These are phyloP conservation scores for Melanotaenia boesemani DNA, from an alignment of 2,797 vertebrate genomes.

Conservation along the genomic window DNA sequence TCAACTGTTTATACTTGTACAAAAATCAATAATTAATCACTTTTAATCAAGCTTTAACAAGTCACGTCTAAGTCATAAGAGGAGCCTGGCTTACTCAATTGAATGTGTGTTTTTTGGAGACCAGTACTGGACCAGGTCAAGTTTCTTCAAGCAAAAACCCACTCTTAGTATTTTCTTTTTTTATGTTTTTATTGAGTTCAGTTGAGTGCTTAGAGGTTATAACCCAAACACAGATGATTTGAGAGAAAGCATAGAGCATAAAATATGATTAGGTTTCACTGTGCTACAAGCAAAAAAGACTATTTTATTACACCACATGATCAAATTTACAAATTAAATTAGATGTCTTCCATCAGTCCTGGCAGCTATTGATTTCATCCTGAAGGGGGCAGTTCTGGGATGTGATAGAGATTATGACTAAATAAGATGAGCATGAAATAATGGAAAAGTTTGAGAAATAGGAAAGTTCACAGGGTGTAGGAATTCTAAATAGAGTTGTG, in stretches of 20 bases:
- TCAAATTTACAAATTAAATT: conserved; percentile 77
- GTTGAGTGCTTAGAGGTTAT: conserved; percentile 41
- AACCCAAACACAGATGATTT: conserved; percentile 67
- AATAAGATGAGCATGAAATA: conserved; percentile 25
- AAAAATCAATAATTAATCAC: conserved; percentile 65
- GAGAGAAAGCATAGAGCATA: conserved; percentile 65
- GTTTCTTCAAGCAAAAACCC: conserved; percentile 50
- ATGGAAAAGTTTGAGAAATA: too few relatives aligned
- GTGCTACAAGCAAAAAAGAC: conserved; percentile 39
- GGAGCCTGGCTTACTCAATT: conserved; percentile 16
- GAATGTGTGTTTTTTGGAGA: conserved; percentile 31
- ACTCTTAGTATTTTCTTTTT: not conserved
- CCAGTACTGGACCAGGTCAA: conserved; percentile 39
- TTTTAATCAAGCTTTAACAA: conserved; percentile 65
- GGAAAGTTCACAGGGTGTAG: too few relatives aligned
- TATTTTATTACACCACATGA: conserved; percentile 69
- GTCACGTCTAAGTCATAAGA: conserved; percentile 43
- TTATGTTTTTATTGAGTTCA: conserved; percentile 40
- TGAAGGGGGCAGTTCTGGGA: conserved; percentile 28
- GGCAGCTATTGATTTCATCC: conserved; percentile 65
- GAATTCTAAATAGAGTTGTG: too few relatives aligned
- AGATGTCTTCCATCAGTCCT: conserved; percentile 56
- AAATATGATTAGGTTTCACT: conserved; percentile 70
- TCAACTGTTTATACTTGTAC: conserved; percentile 27
- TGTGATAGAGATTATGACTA: conserved; percentile 22